Evolutionary conservation across 2,888 invertebrate species (phyloP).

Genomic region (Pristionchus fissidentatus): DNA sequence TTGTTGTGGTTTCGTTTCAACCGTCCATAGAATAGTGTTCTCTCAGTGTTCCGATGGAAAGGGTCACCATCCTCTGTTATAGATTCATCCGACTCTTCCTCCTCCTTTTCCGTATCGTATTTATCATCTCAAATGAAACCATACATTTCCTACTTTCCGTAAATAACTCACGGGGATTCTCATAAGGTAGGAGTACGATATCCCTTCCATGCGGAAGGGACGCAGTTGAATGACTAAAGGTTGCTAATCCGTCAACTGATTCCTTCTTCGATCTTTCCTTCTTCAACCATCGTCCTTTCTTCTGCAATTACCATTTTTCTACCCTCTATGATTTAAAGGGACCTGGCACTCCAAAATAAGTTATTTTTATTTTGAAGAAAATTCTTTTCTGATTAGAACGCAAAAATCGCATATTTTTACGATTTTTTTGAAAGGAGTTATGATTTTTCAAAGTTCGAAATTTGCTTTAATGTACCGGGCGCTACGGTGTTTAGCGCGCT

Average conservation of each 20-base stretch:
- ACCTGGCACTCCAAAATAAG: no score
- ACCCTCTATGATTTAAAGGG: neutral
- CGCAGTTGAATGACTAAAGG: neutral
- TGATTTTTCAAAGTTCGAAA: no score
- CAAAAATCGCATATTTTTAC: no score
- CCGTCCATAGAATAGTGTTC: neutral
- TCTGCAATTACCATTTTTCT: constrained; percentile 24
- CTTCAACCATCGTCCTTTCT: constrained; percentile 41
- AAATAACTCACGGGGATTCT: neutral
- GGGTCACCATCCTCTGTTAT: neutral
- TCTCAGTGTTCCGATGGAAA: neutral
- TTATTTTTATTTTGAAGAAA: no score
- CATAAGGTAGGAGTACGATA: neutral
- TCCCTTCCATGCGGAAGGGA: neutral
- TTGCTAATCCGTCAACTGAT: neutral
- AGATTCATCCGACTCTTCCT: neutral
- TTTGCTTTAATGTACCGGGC: no score
- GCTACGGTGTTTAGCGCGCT: no score
- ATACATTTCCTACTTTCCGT: neutral
- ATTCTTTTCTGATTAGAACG: no score
- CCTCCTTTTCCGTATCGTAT: neutral
- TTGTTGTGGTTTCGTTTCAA: neutral
- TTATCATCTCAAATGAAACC: neutral
- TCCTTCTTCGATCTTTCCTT: constrained; percentile 44
- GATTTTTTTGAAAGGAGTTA: no score